These are phyloP conservation scores for Lasioglossum calceatum DNA, from an alignment of 2,888 invertebrate genomes.

Conservation along the genomic window DNA sequence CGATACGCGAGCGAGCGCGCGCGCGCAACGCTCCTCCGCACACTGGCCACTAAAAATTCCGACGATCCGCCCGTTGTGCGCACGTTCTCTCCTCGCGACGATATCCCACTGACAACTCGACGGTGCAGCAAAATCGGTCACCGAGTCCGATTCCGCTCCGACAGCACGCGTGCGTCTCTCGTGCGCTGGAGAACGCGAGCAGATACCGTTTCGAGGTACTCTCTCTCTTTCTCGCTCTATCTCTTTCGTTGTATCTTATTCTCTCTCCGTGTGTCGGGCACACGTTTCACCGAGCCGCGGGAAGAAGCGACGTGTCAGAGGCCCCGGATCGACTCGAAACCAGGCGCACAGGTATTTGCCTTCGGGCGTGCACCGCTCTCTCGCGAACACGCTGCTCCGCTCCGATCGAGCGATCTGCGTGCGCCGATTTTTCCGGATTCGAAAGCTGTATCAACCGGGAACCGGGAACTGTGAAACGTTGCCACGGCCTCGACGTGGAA, in stretches of 20 bases:
- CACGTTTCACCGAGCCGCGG: slow-evolving; percentile 49
- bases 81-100: background rate
- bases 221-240: background rate
- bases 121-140: background rate
- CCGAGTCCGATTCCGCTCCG: background rate
- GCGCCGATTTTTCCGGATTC: slow-evolving; percentile 24
- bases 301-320: slow-evolving; percentile 60
- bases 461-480: background rate
- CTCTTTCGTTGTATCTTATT: background rate
- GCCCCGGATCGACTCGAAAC: slow-evolving; percentile 62
- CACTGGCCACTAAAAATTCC: background rate
- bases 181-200: background rate
- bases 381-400: slow-evolving; percentile 60
- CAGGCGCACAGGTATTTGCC: slow-evolving; percentile 74
- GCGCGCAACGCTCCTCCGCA: background rate
- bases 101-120: background rate
- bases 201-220: background rate
- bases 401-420: slow-evolving; percentile 45
- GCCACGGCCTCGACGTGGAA: background rate
- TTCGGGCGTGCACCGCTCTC: slow-evolving; percentile 70
- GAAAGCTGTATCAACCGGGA: background rate
- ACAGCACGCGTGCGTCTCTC: background rate
- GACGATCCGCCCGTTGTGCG: background rate
- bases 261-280: background rate
- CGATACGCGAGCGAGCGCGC: background rate